Base-by-base conservation (phyloP, 2,797 vertebrate species). In the Melanotaenia trifasciata region DNA sequence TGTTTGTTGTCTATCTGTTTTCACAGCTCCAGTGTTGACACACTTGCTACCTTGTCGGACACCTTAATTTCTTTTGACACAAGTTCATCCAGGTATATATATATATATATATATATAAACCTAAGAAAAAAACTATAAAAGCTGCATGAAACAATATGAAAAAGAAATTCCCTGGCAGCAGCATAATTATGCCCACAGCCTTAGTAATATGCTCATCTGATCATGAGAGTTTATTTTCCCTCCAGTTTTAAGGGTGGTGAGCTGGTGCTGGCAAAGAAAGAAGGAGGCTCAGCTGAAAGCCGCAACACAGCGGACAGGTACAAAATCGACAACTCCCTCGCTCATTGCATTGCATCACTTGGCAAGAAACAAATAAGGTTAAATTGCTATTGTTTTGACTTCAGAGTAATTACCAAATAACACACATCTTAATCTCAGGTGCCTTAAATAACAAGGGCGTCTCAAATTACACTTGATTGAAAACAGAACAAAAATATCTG, bases 21-120 rank as follows among this genome's bases (percentile, higher is more conserved):
- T 60, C 72, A 85, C 87, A 92, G 90, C 76, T 78, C 67, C 73
- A 66, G 18, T 40, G 68, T 58, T 65, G 75, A 87, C 67, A 85
- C 69, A 0, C 85, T 89, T 18, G 28, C 64, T 10, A 53, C 84
- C 60, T 69, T 92, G 77, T 91, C 84, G 1, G 76, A 89, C 67
- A 86, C 87, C 0, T 83, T 93, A 58, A 71, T 92, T 74, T 74
- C 84, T 65, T 87, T 89, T n/a, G 51, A 66, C 59, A 74, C 87
- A 18, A 73, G 68, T 67, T 76, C 88, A 65, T 59, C 74, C 78
- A 94, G 94, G 92, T 94, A 94, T 13, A 12, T 54, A 26, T 0
- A 20, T 9, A 40, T 3, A 8, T 18, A 47, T 47, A 45, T 45
- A n/a, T n/a, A 47, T n/a, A n/a, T n/a, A n/a, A 20, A 6, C 26